Base-by-base conservation (phyloP, 1,140 invertebrate genomes). In the Chironomus tepperi region DNA sequence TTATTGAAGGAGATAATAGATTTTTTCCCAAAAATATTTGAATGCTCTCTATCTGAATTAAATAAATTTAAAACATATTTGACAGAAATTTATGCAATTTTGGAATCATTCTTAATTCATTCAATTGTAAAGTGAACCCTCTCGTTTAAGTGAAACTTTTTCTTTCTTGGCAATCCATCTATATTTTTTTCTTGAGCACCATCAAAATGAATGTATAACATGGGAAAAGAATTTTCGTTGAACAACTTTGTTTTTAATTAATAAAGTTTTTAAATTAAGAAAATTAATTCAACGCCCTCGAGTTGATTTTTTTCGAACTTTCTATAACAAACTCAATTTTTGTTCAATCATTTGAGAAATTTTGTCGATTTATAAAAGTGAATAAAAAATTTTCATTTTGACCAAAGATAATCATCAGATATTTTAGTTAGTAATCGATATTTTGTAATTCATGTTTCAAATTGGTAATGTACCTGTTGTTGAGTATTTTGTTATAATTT, bases 201-300 rank as follows among this genome's bases (percentile, higher is more conserved):
- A 34, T 34, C 5, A 57, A 57, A 57, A n/a, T 57, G 47, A 57
- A 57, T 57, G n/a, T n/a, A n/a, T n/a, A n/a, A n/a, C n/a, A n/a
- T n/a, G n/a, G n/a, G n/a, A n/a, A n/a, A 57, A 57, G 15, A 57
- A 57, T 57, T 9, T 47, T 57, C 47, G 47, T 57, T n/a, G 47
- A 57, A 57, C 47, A 57, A n/a, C 47, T 12, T n/a, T 15, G 12
- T 57, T 57, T 57, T 57, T 57, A 57, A 57, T 57, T 57, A 57
- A 57, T 57, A 57, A 57, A 57, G 47, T 57, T 57, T 57, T 57
- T 57, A 57, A 57, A 57, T 57, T 57, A 57, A 57, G 47, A 57
- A 57, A 57, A 57, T 57, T 57, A 57, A 57, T n/a, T 57, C 47
- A 57, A 57, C 47, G 47, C 47, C 47, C 47, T 57, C 9, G n/a